Percentiles rank a stretch among this genome's conserved stretches.
Conservation (phyloP, 2,797 vertebrate species). For the Discoglossus pictus region DNA sequence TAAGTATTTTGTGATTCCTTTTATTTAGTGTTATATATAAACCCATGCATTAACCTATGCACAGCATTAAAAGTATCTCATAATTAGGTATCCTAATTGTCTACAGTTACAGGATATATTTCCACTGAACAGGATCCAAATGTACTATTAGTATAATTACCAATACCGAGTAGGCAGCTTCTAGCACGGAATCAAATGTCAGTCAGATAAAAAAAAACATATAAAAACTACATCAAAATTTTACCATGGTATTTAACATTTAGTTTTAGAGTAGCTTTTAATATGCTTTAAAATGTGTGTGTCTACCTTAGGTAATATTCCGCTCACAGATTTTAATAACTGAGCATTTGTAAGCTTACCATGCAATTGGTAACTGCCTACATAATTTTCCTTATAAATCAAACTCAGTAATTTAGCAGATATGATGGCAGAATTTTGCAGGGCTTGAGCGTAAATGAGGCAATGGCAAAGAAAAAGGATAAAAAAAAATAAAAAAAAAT, state of each 20-base stretch:
- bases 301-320: constrained; percentile 33
- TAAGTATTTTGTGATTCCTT: neutral
- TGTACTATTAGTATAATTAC: constrained; percentile 18
- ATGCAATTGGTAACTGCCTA: constrained; percentile 29
- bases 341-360: constrained; percentile 23
- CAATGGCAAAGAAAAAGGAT: neutral
- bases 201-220: constrained; percentile 1
- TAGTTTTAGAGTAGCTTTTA: constrained; percentile 29
- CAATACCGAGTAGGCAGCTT: neutral
- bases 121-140: neutral
- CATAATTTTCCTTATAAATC: constrained; percentile 45
- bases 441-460: constrained; percentile 32
- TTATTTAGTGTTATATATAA: neutral
- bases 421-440: constrained; percentile 38
- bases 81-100: neutral
- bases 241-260: constrained; percentile 29
- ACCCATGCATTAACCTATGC: neutral
- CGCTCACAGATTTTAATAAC: constrained; percentile 33
- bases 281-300: constrained; percentile 15
- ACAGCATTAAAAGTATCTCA: neutral
- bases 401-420: constrained; percentile 40
- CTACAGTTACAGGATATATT: neutral
- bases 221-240: neutral
- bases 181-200: constrained; percentile 8
- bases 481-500: neutral